A percentile compares a stretch with the other conserved stretches of the same genome.
These are phyloP conservation scores for Perodicticus potto DNA, from an alignment of 2,797 vertebrate species.

Conservation along the genomic window DNA sequence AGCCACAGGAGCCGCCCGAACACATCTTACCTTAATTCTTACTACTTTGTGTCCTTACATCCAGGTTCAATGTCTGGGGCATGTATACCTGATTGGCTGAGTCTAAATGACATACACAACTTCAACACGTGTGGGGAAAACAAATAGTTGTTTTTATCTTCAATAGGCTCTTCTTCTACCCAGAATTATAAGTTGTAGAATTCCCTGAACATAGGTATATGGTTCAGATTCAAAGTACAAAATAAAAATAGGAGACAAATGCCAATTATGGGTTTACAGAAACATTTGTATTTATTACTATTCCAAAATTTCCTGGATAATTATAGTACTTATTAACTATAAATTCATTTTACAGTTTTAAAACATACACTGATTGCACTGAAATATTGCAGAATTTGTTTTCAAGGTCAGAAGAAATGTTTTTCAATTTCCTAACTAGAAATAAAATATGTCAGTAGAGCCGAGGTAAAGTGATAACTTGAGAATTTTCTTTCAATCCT, in stretches of 20 bases:
- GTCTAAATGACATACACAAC: background rate
- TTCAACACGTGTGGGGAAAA: background rate
- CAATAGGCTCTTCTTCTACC: background rate
- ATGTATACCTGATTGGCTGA: background rate
- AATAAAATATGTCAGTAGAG: background rate
- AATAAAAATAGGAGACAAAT: background rate
- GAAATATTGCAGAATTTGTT: background rate
- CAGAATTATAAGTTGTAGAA: background rate
- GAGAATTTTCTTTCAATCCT: background rate
- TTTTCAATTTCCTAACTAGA: background rate
- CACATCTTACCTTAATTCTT: background rate
- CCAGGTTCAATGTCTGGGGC: background rate
- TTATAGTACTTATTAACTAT: background rate
- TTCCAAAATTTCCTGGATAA: background rate
- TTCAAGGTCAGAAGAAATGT: background rate
- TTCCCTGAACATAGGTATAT: background rate
- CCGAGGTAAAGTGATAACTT: background rate
- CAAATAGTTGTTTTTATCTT: background rate
- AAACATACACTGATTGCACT: background rate
- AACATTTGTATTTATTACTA: background rate
- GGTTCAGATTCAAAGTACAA: background rate
- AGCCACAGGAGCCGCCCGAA: too few species aligned
- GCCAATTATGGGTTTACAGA: background rate
- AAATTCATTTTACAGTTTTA: background rate
- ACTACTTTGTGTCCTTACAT: background rate